Evolutionary conservation across 2,797 vertebrate genomes (phyloP).

Genomic region (Diceros bicornis): DNA sequence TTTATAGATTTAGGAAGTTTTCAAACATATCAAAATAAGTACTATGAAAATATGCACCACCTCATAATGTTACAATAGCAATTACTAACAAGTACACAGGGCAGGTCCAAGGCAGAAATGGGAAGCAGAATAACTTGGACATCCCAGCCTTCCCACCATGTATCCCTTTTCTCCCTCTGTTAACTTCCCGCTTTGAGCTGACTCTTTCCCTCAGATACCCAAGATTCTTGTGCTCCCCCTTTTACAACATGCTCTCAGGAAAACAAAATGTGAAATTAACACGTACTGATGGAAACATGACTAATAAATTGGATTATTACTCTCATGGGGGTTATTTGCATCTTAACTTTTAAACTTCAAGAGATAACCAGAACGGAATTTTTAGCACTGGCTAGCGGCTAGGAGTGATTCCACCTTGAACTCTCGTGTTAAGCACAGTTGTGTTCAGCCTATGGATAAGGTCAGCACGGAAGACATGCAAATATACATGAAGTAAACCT

Average conservation of each 20-base stretch:
- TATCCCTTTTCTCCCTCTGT: neutral
- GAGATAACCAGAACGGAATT: neutral
- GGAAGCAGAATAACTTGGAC: neutral
- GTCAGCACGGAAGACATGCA: neutral
- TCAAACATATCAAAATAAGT: slow-evolving; percentile 15
- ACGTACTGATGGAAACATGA: neutral
- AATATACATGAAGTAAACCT: neutral
- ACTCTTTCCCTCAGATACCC: neutral
- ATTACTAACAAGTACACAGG: slow-evolving; percentile 3
- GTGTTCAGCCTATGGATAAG: neutral
- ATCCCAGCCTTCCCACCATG: neutral
- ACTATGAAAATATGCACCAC: slow-evolving; percentile 1
- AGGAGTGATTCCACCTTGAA: neutral
- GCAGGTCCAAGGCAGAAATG: neutral
- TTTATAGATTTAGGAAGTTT: slow-evolving; percentile 23
- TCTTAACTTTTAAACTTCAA: neutral
- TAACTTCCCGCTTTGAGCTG: neutral
- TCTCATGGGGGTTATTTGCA: neutral
- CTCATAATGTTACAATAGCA: neutral
- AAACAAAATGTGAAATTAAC: neutral
- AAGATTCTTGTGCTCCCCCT: neutral
- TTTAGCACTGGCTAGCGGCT: neutral
- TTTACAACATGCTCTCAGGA: neutral
- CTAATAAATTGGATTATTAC: neutral
- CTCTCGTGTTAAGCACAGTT: neutral